Evolutionary conservation across 2,888 invertebrate genomes (phyloP).

Genomic region (Aphidoletes aphidimyza): DNA sequence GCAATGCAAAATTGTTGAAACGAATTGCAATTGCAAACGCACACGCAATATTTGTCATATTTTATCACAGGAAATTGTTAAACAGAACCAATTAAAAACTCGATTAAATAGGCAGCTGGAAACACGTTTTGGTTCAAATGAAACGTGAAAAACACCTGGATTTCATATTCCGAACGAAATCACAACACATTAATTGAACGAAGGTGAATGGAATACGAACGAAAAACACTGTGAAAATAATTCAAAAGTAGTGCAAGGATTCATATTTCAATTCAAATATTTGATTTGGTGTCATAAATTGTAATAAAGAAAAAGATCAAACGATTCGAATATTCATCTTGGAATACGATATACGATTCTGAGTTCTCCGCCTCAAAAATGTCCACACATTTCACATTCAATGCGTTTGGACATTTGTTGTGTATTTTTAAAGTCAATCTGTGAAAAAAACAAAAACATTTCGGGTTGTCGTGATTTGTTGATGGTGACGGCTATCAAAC

Average conservation of each 20-base stretch:
- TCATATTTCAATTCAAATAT: background rate
- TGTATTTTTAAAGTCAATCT: no score
- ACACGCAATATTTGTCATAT: background rate
- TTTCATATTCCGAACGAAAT: no score
- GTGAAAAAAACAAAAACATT: no score
- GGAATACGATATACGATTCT: background rate
- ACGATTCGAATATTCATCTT: background rate
- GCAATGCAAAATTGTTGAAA: background rate
- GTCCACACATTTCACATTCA: background rate
- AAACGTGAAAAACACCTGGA: no score
- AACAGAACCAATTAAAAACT: background rate
- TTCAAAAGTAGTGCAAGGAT: background rate
- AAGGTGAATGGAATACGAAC: no score
- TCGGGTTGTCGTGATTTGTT: no score
- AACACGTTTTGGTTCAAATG: background rate
- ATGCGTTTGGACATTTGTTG: background rate
- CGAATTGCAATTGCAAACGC: background rate
- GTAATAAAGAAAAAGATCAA: background rate
- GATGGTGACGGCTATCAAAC: background rate
- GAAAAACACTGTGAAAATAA: background rate
- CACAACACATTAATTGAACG: no score
- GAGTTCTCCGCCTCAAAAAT: background rate
- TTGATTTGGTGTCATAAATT: no score
- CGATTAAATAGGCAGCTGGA: background rate
- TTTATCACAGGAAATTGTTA: constrained; percentile 20